phyloP scores from a whole-genome alignment of 2,797 vertebrate genomes.

The Enteromius anoplus region DNA sequence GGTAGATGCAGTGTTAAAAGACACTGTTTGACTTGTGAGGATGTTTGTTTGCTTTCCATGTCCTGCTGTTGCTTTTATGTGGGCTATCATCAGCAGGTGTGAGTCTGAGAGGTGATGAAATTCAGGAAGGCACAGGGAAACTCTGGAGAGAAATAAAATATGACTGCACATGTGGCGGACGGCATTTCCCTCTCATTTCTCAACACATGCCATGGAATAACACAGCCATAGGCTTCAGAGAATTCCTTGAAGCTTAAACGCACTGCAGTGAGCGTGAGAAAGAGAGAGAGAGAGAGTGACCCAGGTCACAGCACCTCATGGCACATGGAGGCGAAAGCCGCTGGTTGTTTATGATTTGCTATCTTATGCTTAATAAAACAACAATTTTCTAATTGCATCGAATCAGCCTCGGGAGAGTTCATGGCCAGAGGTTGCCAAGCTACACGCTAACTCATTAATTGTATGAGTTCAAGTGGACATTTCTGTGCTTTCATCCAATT shows the following conservation, averaged over 20 bases:
- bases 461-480: conserved; percentile 53
- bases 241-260: conserved; percentile 47
- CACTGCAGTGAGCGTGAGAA: conserved; percentile 15
- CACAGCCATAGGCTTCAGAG: conserved; percentile 44
- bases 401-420: conserved; percentile 67
- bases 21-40: conserved; percentile 14
- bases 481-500: conserved; percentile 52
- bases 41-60: conserved; percentile 35
- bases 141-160: conserved; percentile 47
- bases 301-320: conserved; percentile 57
- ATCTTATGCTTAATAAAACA: conserved; percentile 61
- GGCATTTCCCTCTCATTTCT: conserved; percentile 42
- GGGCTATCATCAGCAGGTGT: conserved; percentile 34
- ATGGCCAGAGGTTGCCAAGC: conserved; percentile 58
- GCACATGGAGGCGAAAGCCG: conserved; percentile 48
- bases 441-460: conserved; percentile 59
- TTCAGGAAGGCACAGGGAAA: conserved; percentile 45
- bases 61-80: conserved; percentile 10
- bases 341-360: conserved; percentile 63
- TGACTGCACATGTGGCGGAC: conserved; percentile 52
- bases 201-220: conserved; percentile 48
- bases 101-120: conserved; percentile 38
- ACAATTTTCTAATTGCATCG: conserved; percentile 70
- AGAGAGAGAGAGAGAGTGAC: conserved; percentile 59
- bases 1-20: conserved; percentile 11